Evolutionary conservation across 2,113 vertebrate genomes (phyloP).

Genomic region (Scolopax mira): DNA sequence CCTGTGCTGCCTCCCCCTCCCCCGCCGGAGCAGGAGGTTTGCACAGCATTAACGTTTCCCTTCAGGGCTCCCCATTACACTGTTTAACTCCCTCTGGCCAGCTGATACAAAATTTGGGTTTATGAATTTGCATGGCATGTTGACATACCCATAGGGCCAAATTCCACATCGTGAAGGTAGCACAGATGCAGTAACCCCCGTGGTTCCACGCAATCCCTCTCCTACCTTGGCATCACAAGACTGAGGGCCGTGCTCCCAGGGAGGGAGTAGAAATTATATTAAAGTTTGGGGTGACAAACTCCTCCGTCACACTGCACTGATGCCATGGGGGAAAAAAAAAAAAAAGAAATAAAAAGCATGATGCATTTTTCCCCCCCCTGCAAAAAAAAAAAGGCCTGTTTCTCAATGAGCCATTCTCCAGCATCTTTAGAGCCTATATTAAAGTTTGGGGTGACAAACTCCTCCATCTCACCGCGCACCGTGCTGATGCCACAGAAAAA

Average conservation of each 20-base stretch:
- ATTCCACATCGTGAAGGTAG: not conserved
- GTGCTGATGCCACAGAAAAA: not conserved
- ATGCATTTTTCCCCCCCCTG: fast-evolving
- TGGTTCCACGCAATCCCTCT: not conserved
- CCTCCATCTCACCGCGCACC: not conserved
- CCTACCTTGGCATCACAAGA: not conserved
- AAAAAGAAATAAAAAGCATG: not conserved
- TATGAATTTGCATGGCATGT: not conserved
- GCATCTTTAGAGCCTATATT: not conserved
- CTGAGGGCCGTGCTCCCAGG: not conserved
- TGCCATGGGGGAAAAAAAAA: not conserved
- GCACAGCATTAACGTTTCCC: not conserved
- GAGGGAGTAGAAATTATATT: not conserved
- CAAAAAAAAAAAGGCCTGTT: not conserved
- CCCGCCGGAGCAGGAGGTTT: not conserved
- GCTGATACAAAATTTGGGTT: not conserved
- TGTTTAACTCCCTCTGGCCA: not conserved
- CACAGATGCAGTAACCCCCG: not conserved
- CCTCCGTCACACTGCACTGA: not conserved
- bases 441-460: not conserved
- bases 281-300: not conserved
- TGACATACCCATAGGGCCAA: not conserved
- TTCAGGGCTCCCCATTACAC: not conserved
- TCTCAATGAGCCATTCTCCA: not conserved
- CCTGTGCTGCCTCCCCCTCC: not conserved